A percentile compares a stretch with the other conserved stretches of the same genome.
Conservation (phyloP, 2,888 invertebrate species). For the Nemapogon koenigi region DNA sequence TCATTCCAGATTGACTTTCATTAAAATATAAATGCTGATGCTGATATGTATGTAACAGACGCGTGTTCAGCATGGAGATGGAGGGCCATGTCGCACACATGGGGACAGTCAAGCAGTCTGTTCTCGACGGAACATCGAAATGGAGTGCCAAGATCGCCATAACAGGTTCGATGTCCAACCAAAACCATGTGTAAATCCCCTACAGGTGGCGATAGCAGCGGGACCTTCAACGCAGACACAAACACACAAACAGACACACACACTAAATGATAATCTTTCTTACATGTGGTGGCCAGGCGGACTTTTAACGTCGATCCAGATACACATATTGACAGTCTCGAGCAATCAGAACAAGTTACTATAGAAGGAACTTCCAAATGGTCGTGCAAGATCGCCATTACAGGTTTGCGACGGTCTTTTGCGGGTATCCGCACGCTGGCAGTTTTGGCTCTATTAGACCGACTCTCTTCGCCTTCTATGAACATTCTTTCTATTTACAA, state of each 20-base stretch:
- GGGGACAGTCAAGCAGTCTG: slow-evolving; percentile 98
- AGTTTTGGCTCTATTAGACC: slow-evolving; percentile 61
- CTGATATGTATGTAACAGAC: slow-evolving; percentile 71
- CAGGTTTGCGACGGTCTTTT: slow-evolving; percentile 80
- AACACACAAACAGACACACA: slow-evolving; percentile 31
- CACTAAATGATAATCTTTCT: slow-evolving; percentile 57
- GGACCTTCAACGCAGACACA: slow-evolving; percentile 19
- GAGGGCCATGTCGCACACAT: slow-evolving; percentile 95
- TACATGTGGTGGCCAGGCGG: slow-evolving; percentile 76
- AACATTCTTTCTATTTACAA: neutral
- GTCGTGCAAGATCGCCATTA: slow-evolving; percentile 99
- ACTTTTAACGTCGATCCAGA: slow-evolving; percentile 97
- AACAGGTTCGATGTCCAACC: slow-evolving; percentile 87
- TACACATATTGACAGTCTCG: slow-evolving; percentile 97
- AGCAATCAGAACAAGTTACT: slow-evolving; percentile 97
- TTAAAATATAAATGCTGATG: too few relatives aligned
- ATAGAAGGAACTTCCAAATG: slow-evolving; percentile 99
- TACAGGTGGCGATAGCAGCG: slow-evolving; percentile 11
- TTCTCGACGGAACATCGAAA: slow-evolving; percentile 98
- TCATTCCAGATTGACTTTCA: too few relatives aligned
- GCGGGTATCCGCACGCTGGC: slow-evolving; percentile 62
- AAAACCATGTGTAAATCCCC: slow-evolving; percentile 20
- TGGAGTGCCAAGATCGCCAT: slow-evolving; percentile 99
- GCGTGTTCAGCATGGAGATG: slow-evolving; percentile 94
- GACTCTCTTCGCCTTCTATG: slow-evolving; percentile 45